A percentile compares a stretch with the other conserved stretches of the same genome.
Conservation (phyloP, 2,888 invertebrate genomes). For the Mesochorus sp. region DNA sequence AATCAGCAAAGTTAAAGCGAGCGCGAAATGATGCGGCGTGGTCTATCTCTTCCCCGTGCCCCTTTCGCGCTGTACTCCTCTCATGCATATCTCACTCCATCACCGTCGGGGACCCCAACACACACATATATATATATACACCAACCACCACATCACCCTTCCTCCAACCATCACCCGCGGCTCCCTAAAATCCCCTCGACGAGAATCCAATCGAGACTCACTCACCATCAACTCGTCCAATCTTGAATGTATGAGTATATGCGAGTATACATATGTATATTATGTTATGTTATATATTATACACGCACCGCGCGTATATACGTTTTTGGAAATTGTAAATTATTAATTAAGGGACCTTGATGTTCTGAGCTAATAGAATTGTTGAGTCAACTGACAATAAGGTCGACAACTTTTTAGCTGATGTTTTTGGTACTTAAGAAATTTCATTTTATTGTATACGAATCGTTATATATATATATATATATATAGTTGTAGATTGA, state of each 20-base stretch:
- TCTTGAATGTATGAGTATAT: background rate
- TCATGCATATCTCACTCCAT: slow-evolving; percentile 25
- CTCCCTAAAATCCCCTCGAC: slow-evolving; percentile 42
- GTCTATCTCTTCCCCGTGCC: slow-evolving; percentile 40
- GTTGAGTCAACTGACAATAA: too few species aligned
- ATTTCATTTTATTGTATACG: too few species aligned
- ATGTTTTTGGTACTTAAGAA: too few species aligned
- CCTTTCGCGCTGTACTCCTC: slow-evolving; percentile 47
- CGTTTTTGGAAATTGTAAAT: slow-evolving; percentile 23
- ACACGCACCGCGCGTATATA: slow-evolving; percentile 1
- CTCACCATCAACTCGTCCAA: slow-evolving; percentile 17
- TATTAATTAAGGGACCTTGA: slow-evolving; percentile 34
- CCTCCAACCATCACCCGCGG: slow-evolving; percentile 38
- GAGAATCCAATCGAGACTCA: slow-evolving; percentile 57
- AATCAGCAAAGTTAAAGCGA: slow-evolving; percentile 76
- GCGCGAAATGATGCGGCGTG: slow-evolving; percentile 74
- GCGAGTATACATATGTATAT: background rate
- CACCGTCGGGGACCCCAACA: slow-evolving; percentile 40
- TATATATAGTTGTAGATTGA: too few species aligned
- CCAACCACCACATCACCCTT: slow-evolving; percentile 7
- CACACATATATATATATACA: slow-evolving; percentile 49
- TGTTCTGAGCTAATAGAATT: background rate
- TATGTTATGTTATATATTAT: background rate
- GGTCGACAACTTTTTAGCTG: too few species aligned
- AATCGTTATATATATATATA: too few species aligned